A percentile compares a stretch with the other conserved stretches of the same genome.
Evolutionary conservation across 2,113 vertebrate species (phyloP).

Genomic region (Porphyrio hochstetteri): DNA sequence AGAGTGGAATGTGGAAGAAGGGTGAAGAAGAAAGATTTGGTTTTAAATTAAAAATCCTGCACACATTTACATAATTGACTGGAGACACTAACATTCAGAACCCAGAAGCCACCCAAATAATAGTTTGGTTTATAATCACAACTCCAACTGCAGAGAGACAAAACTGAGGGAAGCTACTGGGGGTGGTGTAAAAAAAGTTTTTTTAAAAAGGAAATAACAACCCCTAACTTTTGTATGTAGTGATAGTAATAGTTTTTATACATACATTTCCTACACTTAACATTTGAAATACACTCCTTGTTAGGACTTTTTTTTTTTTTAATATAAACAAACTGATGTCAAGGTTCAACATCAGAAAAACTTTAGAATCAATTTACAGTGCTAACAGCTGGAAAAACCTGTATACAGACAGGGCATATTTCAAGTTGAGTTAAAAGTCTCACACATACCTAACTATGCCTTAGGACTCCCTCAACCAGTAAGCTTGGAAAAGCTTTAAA

Average conservation of each 20-base stretch:
- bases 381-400: not conserved
- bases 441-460: rapidly evolving
- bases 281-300: not conserved
- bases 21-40: not conserved
- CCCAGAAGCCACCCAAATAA: not conserved
- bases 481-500: not conserved
- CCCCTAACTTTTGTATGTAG: not conserved
- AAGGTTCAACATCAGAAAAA: not conserved
- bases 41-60: not conserved
- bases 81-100: not conserved
- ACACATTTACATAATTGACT: not conserved
- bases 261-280: not conserved
- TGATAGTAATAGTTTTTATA: not conserved
- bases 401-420: not conserved
- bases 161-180: not conserved
- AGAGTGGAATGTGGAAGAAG: not conserved
- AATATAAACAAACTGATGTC: not conserved
- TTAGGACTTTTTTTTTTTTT: not conserved
- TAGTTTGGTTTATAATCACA: not conserved
- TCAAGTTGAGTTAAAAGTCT: not conserved
- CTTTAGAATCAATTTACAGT: not conserved
- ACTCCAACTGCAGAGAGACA: not conserved
- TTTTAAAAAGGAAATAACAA: no score
- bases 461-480: not conserved
- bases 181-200: not conserved